Evolutionary conservation across 2,888 invertebrate species (phyloP).

Genomic region (Hybos culiciformis): DNA sequence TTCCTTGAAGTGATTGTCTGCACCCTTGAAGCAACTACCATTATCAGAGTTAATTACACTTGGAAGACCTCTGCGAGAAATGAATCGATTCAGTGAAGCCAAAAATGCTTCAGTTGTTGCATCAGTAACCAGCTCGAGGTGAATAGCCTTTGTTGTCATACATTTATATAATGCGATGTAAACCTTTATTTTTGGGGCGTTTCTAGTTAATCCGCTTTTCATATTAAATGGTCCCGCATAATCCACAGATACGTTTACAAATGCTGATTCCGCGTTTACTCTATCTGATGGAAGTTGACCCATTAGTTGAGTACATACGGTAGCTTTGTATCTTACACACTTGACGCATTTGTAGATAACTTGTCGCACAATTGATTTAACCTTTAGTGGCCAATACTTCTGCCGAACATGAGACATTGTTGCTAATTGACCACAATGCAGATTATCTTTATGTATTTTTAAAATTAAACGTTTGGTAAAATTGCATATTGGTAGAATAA

Average conservation of each 20-base stretch:
- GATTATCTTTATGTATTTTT: slow-evolving; percentile 4
- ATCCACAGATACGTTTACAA: slow-evolving; percentile 8
- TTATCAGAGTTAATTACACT: slow-evolving; percentile 3
- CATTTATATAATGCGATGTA: slow-evolving; percentile 12
- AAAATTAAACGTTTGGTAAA: slow-evolving; percentile 6
- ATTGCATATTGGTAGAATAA: slow-evolving; percentile 6
- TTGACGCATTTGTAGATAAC: slow-evolving; percentile 6
- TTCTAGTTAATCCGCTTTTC: slow-evolving; percentile 4
- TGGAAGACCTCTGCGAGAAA: neutral
- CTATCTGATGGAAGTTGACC: slow-evolving; percentile 4
- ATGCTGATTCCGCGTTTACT: slow-evolving; percentile 3
- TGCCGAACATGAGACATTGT: slow-evolving; percentile 7
- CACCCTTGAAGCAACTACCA: slow-evolving; percentile 11
- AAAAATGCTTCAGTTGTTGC: slow-evolving; percentile 6
- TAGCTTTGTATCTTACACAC: slow-evolving; percentile 11
- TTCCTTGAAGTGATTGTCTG: neutral
- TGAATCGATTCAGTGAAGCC: slow-evolving; percentile 6
- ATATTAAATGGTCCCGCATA: slow-evolving; percentile 10
- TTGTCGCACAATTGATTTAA: slow-evolving; percentile 8
- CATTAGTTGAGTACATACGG: slow-evolving; percentile 8
- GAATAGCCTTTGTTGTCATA: slow-evolving; percentile 11
- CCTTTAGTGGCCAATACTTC: slow-evolving; percentile 11
- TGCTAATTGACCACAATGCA: slow-evolving; percentile 9
- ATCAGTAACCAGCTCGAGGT: slow-evolving; percentile 10
- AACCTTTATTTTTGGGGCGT: slow-evolving; percentile 4